Percentiles rank a stretch among this genome's conserved stretches.
These are phyloP conservation scores for Nomada hirtipes DNA, from an alignment of 2,888 invertebrate genomes.

Conservation along the genomic window DNA sequence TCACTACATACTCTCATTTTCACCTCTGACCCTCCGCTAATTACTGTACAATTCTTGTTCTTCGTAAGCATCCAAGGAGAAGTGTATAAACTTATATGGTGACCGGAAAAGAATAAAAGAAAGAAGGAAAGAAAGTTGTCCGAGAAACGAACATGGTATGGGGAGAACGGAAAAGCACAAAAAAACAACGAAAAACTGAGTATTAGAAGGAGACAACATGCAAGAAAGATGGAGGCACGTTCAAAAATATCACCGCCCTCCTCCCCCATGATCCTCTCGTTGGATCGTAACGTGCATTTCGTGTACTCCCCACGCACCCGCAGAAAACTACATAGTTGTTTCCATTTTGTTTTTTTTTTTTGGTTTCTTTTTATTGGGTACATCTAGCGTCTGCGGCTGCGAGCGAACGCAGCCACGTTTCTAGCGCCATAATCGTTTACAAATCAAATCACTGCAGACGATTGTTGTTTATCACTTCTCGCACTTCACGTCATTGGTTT, in stretches of 20 bases:
- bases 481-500: constrained; percentile 38
- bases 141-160: not conserved
- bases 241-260: not conserved
- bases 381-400: constrained; percentile 61
- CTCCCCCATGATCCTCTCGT: constrained; percentile 21
- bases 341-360: not conserved
- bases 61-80: not conserved
- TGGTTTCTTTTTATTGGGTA: constrained; percentile 43
- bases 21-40: not conserved
- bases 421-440: constrained; percentile 55
- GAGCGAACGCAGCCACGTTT: constrained; percentile 44
- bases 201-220: constrained; percentile 18
- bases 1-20: not conserved
- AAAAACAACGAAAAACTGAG: not conserved
- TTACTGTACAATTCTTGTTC: not conserved
- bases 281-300: constrained; percentile 33
- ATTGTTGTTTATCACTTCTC: constrained; percentile 26
- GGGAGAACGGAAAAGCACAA: not conserved
- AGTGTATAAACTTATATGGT: not conserved
- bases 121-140: constrained; percentile 31
- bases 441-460: constrained; percentile 63
- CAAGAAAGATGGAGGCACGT: constrained; percentile 32
- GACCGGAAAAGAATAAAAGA: not conserved
- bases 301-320: constrained; percentile 29
- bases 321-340: constrained; percentile 45